Conservation (phyloP, 2,888 invertebrate species). For the Timema podura region DNA sequence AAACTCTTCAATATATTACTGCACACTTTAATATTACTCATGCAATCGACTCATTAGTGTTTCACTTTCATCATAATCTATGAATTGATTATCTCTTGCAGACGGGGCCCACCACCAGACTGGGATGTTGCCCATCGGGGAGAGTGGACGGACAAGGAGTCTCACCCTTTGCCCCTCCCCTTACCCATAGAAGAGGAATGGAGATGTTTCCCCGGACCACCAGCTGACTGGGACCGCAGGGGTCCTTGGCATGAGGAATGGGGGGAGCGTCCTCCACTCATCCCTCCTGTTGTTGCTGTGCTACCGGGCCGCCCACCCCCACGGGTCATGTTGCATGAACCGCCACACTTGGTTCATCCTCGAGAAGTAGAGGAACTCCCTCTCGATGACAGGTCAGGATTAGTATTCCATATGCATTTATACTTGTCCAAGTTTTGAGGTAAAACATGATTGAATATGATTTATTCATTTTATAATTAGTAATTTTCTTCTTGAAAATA, state of each 20-base stretch:
- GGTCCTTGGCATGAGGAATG: conserved; percentile 47
- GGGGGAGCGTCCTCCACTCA: conserved; percentile 17
- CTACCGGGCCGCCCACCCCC: conserved; percentile 16
- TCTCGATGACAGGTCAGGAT: conserved; percentile 19
- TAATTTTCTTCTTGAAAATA: too few species aligned
- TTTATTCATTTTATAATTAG: too few species aligned
- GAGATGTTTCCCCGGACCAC: conserved; percentile 25
- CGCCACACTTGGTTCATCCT: conserved; percentile 15
- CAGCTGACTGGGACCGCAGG: conserved; percentile 40
- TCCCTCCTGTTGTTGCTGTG: conserved; percentile 34
- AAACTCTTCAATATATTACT: too few species aligned
- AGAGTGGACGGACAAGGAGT: conserved; percentile 29
- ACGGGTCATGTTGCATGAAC: conserved; percentile 13
- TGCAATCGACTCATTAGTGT: too few species aligned
- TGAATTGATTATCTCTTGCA: neutral
- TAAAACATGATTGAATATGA: too few species aligned
- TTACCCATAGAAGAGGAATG: conserved; percentile 27
- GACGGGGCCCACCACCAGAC: conserved; percentile 26
- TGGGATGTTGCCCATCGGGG: conserved; percentile 28
- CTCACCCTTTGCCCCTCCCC: conserved; percentile 13
- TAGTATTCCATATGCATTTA: neutral
- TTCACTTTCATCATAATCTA: too few species aligned
- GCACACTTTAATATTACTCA: too few species aligned
- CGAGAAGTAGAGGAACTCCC: conserved; percentile 22
- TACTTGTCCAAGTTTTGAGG: too few species aligned